Evolutionary conservation across 2,113 vertebrate species (phyloP), one percentile per base, ranked within the genome.

Genomic region (Myxocyprinus asiaticus): DNA sequence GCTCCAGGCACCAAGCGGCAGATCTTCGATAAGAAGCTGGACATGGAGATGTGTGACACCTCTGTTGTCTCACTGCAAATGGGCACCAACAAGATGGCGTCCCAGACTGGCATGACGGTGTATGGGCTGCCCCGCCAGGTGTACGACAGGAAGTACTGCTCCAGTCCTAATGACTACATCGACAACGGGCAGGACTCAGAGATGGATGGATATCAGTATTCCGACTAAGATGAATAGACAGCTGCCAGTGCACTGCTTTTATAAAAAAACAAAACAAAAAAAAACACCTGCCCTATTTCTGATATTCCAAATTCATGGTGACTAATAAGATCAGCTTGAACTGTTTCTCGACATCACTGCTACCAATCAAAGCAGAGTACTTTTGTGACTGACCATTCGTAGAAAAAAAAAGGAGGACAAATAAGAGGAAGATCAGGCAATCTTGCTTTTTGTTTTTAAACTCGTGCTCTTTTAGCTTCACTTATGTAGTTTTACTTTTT

Each of bases 11-110:
- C 96, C 2, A 95, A 96, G 88, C 92, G 96, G 0, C 97, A 96
- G 91, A 98, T 98, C 89, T 96, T 96, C 6, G 96, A 97, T 86
- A 96, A 95, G 4, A 91, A 93, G 48, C 91, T 96, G 89, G 95
- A 96, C 51, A 94, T 96, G 94, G 96, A 98, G 86, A 92, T 83
- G 67, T 99, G 96, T 0, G 97, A 98, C 89, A 94, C 88, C 0
- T 82, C 87, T 85, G 96, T 91, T 17, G 94, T 99, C 84, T 96
- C 96, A 0, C 93, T 99, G 88, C 97, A 99, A 90, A 99, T 98
- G 96, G 97, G 97, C 76, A 95, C 94, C 88, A 99, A 98, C 89
- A 97, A 96, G 86, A 94, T 95, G 56, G 96, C 97, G 0, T 98
- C 96, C 0, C 96, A 98, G 90, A 89, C 92, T 61, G 96, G 96